A percentile compares a stretch with the other conserved stretches of the same genome.
Conservation (phyloP, 2,888 invertebrate species). For the Epistrophella euchroma region DNA sequence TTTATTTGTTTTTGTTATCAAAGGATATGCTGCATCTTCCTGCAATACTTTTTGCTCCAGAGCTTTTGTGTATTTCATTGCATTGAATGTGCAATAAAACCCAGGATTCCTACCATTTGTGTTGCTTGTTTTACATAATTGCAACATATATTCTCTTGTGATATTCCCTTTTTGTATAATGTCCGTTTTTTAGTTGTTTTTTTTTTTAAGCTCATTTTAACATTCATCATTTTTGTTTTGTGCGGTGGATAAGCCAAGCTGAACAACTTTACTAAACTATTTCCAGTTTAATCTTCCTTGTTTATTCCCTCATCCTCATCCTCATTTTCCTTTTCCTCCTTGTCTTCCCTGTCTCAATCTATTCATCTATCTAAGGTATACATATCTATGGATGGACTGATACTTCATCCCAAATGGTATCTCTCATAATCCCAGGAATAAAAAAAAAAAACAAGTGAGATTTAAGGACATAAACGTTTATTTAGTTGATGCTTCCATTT, state of each 20-base stretch:
- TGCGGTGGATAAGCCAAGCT: not conserved
- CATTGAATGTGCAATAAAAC: slow-evolving; percentile 4
- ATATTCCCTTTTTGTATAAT: not conserved
- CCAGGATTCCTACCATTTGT: slow-evolving; percentile 17
- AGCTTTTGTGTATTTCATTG: not conserved
- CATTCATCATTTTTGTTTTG: slow-evolving; percentile 31
- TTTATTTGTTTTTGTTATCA: not conserved
- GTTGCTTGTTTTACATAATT: slow-evolving; percentile 20
- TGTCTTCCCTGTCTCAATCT: too few relatives aligned
- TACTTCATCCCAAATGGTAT: slow-evolving; percentile 9
- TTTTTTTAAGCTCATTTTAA: slow-evolving; percentile 3
- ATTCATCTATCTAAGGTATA: too few relatives aligned
- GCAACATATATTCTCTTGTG: slow-evolving; percentile 1
- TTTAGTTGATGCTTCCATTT: slow-evolving; percentile 44
- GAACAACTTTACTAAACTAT: slow-evolving; percentile 20
- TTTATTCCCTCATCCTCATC: not conserved
- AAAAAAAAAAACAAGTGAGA: slow-evolving; percentile 8
- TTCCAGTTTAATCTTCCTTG: slow-evolving; percentile 23
- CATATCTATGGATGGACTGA: not conserved
- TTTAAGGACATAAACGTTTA: slow-evolving; percentile 45
- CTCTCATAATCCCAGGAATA: slow-evolving; percentile 18
- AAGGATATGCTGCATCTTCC: not conserved
- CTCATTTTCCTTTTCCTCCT: not conserved
- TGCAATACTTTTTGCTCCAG: not conserved
- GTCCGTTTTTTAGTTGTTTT: not conserved